phyloP scores from a whole-genome alignment of 2,888 invertebrate genomes.

The Anthrax anthrax region DNA sequence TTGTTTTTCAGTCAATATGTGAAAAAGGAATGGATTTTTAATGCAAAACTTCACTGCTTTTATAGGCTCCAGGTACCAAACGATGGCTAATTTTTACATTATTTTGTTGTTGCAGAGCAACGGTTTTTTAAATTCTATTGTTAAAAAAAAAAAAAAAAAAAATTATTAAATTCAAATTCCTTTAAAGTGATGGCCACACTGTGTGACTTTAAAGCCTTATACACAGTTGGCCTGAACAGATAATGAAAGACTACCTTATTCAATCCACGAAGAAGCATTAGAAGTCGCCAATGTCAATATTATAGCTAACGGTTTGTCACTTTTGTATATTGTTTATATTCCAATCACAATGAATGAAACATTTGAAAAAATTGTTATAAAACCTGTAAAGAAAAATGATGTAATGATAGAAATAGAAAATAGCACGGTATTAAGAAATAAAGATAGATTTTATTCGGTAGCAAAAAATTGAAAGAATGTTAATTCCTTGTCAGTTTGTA shows the following conservation, averaged over 20 bases:
- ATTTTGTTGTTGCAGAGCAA: too few relatives aligned
- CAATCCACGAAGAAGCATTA: constrained; percentile 13
- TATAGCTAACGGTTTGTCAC: constrained; percentile 8
- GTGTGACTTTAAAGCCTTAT: too few relatives aligned
- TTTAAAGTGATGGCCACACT: too few relatives aligned
- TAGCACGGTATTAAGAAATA: constrained; percentile 9
- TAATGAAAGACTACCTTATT: constrained; percentile 10
- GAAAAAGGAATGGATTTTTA: too few relatives aligned
- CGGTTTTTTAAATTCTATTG: too few relatives aligned
- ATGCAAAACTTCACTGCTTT: too few relatives aligned
- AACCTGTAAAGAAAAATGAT: constrained; percentile 7
- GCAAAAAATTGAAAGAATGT: constrained; percentile 9
- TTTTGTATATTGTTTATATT: constrained; percentile 13
- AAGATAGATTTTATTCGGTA: constrained; percentile 7
- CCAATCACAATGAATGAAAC: constrained; percentile 9
- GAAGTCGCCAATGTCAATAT: constrained; percentile 14
- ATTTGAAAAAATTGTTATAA: constrained; percentile 9
- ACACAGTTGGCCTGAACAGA: too few relatives aligned
- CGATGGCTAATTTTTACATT: too few relatives aligned
- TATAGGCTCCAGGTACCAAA: too few relatives aligned
- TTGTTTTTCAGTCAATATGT: too few relatives aligned
- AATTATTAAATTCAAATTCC: too few relatives aligned
- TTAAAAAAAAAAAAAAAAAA: too few relatives aligned
- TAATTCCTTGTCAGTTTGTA: constrained; percentile 9
- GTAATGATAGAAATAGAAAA: constrained; percentile 6